Evolutionary conservation across 35 echinoderm and acorn worm genomes (phyloP).

Genomic region (Ophioderma brevispina): DNA sequence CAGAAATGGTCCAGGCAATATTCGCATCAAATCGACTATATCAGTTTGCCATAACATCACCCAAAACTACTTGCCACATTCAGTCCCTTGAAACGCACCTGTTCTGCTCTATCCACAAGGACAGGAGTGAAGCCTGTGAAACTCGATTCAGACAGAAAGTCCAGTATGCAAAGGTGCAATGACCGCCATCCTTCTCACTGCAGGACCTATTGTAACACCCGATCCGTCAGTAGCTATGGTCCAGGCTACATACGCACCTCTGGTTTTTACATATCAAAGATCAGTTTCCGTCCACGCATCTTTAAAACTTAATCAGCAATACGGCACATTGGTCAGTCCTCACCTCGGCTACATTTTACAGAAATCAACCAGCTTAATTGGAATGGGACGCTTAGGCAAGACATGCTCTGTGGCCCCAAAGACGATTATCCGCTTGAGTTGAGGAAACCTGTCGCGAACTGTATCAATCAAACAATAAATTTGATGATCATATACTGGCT

Average conservation of each 20-base stretch:
- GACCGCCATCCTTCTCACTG: background rate
- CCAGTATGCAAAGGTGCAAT: background rate
- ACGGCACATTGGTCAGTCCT: background rate
- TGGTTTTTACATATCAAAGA: background rate
- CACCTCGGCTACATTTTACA: background rate
- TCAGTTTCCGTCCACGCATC: background rate
- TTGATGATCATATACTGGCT: background rate
- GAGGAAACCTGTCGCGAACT: background rate
- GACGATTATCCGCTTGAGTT: background rate
- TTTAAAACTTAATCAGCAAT: background rate
- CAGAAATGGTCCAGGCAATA: too few relatives aligned
- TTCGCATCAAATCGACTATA: too few relatives aligned
- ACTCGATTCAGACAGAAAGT: background rate
- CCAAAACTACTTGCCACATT: too few relatives aligned
- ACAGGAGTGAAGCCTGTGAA: background rate
- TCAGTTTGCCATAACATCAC: too few relatives aligned
- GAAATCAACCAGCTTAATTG: background rate
- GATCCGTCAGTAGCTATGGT: background rate
- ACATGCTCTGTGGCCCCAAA: background rate
- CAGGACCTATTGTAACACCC: background rate
- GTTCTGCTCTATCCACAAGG: slow-evolving; percentile 4
- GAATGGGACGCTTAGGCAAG: background rate
- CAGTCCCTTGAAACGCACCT: too few relatives aligned
- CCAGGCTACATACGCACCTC: background rate
- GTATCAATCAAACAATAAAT: background rate